Conservation (phyloP, 2,797 vertebrate species). For the Danio aesculapii region DNA sequence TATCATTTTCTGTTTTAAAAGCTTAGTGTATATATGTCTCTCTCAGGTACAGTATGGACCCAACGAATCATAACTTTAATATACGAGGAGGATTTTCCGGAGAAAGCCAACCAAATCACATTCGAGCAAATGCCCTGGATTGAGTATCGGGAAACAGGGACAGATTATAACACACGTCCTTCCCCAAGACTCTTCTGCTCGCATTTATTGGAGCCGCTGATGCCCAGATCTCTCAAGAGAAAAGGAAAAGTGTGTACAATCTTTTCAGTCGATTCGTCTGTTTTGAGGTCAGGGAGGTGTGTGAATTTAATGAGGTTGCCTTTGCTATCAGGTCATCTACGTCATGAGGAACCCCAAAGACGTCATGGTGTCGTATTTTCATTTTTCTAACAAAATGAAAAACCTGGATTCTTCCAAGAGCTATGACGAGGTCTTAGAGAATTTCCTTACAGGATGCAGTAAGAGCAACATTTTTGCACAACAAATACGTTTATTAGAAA, state of each 20-base stretch:
- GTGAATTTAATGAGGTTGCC: conserved; percentile 8
- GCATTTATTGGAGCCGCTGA: conserved; percentile 59
- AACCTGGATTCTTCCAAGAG: conserved; percentile 28
- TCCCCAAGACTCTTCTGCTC: conserved; percentile 65
- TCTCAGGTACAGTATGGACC: conserved; percentile 64
- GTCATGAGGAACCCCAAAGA: conserved; percentile 69
- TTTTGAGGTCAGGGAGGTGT: conserved; percentile 43
- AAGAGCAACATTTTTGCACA: conserved; percentile 6
- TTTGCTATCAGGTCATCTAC: conserved; percentile 61
- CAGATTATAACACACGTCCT: conserved; percentile 36
- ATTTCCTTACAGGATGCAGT: conserved; percentile 65
- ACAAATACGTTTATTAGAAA: too few species aligned
- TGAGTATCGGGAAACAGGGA: conserved; percentile 43
- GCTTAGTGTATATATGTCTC: too few species aligned
- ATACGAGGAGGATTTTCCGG: conserved; percentile 54
- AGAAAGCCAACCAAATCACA: not conserved
- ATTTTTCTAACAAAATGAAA: conserved; percentile 61
- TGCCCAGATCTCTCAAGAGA: conserved; percentile 46
- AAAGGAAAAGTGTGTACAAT: conserved; percentile 55
- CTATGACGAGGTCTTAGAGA: conserved; percentile 56
- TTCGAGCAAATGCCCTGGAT: conserved; percentile 61
- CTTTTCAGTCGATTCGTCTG: not conserved
- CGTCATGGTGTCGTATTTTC: conserved; percentile 64
- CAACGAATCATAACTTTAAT: conserved; percentile 63
- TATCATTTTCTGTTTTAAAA: too few species aligned